A percentile compares a stretch with the other conserved stretches of the same genome.
phyloP scores from a whole-genome alignment of 2,888 invertebrate species.

The Caenorhabditis sp. region DNA sequence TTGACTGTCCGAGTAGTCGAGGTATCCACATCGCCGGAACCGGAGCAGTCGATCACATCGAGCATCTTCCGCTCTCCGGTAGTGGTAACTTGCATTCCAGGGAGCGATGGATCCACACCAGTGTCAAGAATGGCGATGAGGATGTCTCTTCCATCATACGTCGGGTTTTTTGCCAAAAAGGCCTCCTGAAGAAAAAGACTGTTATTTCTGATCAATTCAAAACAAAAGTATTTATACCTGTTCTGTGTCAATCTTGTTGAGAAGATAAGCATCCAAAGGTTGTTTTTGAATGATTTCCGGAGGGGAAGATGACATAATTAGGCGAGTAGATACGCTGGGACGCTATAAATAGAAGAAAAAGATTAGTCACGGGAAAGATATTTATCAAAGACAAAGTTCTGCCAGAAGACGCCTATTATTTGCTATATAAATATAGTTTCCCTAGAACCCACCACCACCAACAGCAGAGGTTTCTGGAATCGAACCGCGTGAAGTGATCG shows the following conservation, averaged over 20 bases:
- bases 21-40: slow-evolving; percentile 97
- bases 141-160: slow-evolving; percentile 91
- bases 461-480: slow-evolving; percentile 53
- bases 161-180: slow-evolving; percentile 76
- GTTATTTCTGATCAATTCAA: too few relatives aligned
- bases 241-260: slow-evolving; percentile 60
- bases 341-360: slow-evolving; percentile 28
- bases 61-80: slow-evolving; percentile 94
- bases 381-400: too few relatives aligned
- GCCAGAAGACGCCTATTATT: too few relatives aligned
- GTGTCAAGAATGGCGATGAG: slow-evolving; percentile 97
- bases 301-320: slow-evolving; percentile 46
- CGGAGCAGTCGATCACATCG: slow-evolving; percentile 95
- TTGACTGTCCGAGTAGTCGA: slow-evolving; percentile 88
- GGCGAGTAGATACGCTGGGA: not conserved
- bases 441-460: slow-evolving; percentile 35
- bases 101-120: slow-evolving; percentile 96
- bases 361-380: not conserved
- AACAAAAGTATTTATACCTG: slow-evolving; percentile 27
- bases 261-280: slow-evolving; percentile 54
- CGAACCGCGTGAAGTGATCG: slow-evolving; percentile 39
- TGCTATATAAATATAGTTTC: too few relatives aligned
- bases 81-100: slow-evolving; percentile 93
- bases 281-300: slow-evolving; percentile 45
- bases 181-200: slow-evolving; percentile 63